Conservation (phyloP, 2,888 invertebrate genomes). For the Lydus trimaculatus region DNA sequence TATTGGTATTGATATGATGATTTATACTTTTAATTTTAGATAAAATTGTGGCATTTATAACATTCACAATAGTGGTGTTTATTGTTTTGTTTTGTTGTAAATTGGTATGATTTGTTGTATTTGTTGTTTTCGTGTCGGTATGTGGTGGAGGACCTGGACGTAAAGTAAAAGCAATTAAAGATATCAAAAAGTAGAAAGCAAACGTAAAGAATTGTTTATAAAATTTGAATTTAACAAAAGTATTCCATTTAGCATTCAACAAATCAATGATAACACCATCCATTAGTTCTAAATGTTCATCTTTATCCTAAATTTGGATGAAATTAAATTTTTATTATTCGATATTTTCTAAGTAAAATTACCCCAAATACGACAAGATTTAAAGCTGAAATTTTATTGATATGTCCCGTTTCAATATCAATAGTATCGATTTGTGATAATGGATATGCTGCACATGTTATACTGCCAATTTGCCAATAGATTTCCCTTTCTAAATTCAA, state of each 20-base stretch:
- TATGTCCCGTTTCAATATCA: conserved; percentile 86
- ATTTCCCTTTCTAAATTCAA: conserved; percentile 95
- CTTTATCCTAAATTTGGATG: conserved; percentile 77
- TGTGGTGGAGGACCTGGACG: conserved; percentile 78
- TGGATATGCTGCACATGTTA: conserved; percentile 97
- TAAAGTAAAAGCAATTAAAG: conserved; percentile 86
- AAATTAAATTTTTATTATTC: background rate
- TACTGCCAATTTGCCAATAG: conserved; percentile 96
- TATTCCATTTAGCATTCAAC: conserved; percentile 96
- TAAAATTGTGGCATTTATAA: conserved; percentile 32
- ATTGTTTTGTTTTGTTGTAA: conserved; percentile 21
- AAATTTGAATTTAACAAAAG: conserved; percentile 94
- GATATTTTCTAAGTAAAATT: conserved; percentile 43
- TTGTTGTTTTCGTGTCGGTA: conserved; percentile 45
- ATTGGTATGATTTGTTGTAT: conserved; percentile 7
- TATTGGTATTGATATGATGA: background rate
- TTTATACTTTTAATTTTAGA: conserved; percentile 16
- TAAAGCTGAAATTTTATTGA: conserved; percentile 94
- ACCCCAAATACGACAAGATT: conserved; percentile 97
- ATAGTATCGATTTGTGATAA: conserved; percentile 95
- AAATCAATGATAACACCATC: conserved; percentile 95
- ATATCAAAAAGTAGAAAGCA: conserved; percentile 87
- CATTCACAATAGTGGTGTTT: conserved; percentile 27
- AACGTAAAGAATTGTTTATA: conserved; percentile 93
- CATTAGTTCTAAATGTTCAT: conserved; percentile 92